Base-by-base conservation (phyloP, 2,113 vertebrate genomes). In the Psittacula cyanocephala region DNA sequence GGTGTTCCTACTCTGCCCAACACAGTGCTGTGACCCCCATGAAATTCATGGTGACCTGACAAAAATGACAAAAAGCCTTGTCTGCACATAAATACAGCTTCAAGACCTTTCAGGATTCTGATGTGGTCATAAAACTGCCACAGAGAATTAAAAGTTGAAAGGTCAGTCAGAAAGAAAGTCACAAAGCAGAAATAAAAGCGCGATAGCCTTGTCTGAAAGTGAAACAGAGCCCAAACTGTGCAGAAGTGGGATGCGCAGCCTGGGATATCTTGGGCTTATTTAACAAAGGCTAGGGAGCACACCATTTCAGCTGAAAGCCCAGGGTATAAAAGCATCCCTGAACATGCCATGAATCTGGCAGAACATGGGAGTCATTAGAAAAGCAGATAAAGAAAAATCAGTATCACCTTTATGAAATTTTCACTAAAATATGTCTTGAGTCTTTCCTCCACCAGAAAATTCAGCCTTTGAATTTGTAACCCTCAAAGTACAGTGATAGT, bases 311-410 rank as follows among this genome's bases (percentile, higher is more conserved):
- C 39, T 52, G 44, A 82, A 57, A 64, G 4, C 24, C 27, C 4
- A 0, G 39, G 16, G 12, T 55, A 3, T 4, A 17, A 77, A 52
- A 17, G 3, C 18, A 41, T 29, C 16, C 14, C 16, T 41, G 50
- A 67, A 69, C 13, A 29, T 3, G 4, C 20, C 23, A 22, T 0
- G 0, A 59, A 22, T 20, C n/a, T 23, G 55, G 27, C 0, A 3
- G 0, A 60, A n/a, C 5, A 13, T 1, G 3, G 10, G 28, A 84
- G 11, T n/a, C 6, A 9, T 5, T 49, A n/a, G 23, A 81, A 83
- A 83, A 49, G 5, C 25, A 76, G 10, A 79, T 13, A 4, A 59
- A 75, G 20, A 46, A 78, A 77, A 85, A 80, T 20, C 28, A 52
- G 43, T 9, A 49, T 3, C 9, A 17, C 0, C 4, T 63, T 23